Evolutionary conservation across 2,113 vertebrate genomes (phyloP), one percentile per base, ranked within the genome.

Genomic region (Ammospiza nelsoni): DNA sequence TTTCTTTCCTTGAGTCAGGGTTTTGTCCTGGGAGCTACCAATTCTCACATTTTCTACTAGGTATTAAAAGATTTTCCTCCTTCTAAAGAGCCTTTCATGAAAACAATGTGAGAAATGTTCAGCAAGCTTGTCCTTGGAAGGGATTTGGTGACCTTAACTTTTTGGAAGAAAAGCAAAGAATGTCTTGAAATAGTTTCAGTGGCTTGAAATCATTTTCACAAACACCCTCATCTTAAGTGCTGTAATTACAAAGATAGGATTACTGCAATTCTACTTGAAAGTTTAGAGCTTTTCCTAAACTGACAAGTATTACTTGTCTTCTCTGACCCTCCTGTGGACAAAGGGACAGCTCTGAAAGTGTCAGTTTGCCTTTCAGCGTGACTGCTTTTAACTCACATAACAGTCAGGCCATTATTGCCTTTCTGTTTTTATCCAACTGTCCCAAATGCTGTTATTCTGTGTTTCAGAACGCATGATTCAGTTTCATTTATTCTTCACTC

Each of bases 161-260:
- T 80, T 90, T 88, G 59, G 65, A 87, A 75, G 55, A 82, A 65
- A 74, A 87, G 35, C 39, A 58, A 83, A 86, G 72, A 55, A 63
- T 48, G 37, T 68, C 82, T 90, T 87, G 65, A 94, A 96, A 82
- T 93, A 84, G 72, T 76, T 95, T 72, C 86, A 72, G 54, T 84
- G 65, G n/a, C 58, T 55, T 46, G 49, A 85, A 95, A 93, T 84
- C 62, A 89, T 84, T 92, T 94, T 74, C 71, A 65, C 33, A 35
- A 89, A 72, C 54, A 66, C 35, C 24, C 83, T 84, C 73, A 80
- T 89, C 33, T 76, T 51, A 82, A 79, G 15, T 67, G 46, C 77
- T 84, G 31, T 92, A 91, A 95, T 92, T 92, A 84, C 69, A 48
- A 71, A 77, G 61, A 87, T 24, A 80, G 67, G 37, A 82, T 94